These are phyloP conservation scores for Spizaetus ornatus DNA, from an alignment of 2,113 vertebrate species.

Conservation along the genomic window DNA sequence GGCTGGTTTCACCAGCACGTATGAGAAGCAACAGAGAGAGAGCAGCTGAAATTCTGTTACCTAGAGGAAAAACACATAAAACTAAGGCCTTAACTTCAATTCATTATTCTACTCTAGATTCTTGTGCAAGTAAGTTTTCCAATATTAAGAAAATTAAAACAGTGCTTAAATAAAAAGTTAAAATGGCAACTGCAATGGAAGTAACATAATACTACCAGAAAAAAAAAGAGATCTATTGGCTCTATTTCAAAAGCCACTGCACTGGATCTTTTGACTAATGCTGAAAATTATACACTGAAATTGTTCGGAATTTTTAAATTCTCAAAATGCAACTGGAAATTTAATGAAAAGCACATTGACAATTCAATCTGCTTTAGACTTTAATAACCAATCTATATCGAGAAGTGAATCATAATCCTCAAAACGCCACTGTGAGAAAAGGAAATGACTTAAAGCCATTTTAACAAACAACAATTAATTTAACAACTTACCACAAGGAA, in stretches of 20 bases:
- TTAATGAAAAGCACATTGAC: neutral
- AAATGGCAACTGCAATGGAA: neutral
- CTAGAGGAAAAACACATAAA: neutral
- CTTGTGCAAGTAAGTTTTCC: neutral
- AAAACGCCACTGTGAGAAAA: neutral
- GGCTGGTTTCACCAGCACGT: neutral
- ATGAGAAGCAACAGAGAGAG: neutral
- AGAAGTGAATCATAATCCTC: slow-evolving; percentile 22
- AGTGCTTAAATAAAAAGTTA: neutral
- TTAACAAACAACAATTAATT: slow-evolving; percentile 57
- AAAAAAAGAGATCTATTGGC: neutral
- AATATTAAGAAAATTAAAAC: neutral
- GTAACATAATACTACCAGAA: neutral
- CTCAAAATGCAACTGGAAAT: neutral
- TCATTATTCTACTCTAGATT: neutral
- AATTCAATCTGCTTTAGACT: neutral
- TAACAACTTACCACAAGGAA: slow-evolving; percentile 45
- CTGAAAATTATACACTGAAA: neutral
- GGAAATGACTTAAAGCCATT: slow-evolving; percentile 2
- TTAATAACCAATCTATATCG: neutral
- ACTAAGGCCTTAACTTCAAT: neutral
- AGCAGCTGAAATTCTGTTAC: neutral
- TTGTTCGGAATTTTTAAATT: neutral
- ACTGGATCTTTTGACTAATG: neutral
- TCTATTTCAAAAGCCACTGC: neutral